These are phyloP conservation scores for Mesaphorura yosii DNA, from an alignment of 1,140 invertebrate genomes.

Conservation along the genomic window DNA sequence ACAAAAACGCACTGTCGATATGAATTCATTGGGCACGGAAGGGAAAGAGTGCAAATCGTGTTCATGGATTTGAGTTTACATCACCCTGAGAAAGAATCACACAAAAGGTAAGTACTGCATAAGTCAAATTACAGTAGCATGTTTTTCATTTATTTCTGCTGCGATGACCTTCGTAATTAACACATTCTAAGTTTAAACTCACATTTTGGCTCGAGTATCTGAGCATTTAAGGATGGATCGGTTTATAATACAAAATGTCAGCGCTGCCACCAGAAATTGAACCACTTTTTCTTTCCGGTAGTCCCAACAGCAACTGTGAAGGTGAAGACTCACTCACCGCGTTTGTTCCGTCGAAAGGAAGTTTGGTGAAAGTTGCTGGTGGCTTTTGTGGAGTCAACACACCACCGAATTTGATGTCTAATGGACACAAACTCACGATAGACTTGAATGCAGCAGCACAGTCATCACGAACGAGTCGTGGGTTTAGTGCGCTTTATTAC, in stretches of 20 bases:
- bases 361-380: slow-evolving; percentile 60
- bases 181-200: no score
- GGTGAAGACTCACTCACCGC: slow-evolving; percentile 62
- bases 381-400: slow-evolving; percentile 65
- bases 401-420: slow-evolving; percentile 78
- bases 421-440: slow-evolving; percentile 63
- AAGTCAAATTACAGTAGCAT: no score
- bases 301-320: slow-evolving; percentile 65
- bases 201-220: no score
- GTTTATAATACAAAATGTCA: no score
- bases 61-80: slow-evolving; percentile 61
- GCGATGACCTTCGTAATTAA: no score
- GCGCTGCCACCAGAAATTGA: no score
- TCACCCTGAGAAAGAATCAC: slow-evolving; percentile 39
- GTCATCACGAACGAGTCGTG: slow-evolving; percentile 57
- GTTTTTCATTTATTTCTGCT: no score
- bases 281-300: no score
- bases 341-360: slow-evolving; percentile 62
- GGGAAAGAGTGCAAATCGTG: slow-evolving; percentile 45
- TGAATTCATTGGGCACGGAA: slow-evolving; percentile 68
- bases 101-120: neutral
- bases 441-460: slow-evolving; percentile 66
- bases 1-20: slow-evolving; percentile 63
- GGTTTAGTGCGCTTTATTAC: slow-evolving; percentile 73
- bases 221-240: no score